These are phyloP conservation scores for Darevskia nairensis DNA, from an alignment of 2,797 vertebrate genomes.

Conservation along the genomic window DNA sequence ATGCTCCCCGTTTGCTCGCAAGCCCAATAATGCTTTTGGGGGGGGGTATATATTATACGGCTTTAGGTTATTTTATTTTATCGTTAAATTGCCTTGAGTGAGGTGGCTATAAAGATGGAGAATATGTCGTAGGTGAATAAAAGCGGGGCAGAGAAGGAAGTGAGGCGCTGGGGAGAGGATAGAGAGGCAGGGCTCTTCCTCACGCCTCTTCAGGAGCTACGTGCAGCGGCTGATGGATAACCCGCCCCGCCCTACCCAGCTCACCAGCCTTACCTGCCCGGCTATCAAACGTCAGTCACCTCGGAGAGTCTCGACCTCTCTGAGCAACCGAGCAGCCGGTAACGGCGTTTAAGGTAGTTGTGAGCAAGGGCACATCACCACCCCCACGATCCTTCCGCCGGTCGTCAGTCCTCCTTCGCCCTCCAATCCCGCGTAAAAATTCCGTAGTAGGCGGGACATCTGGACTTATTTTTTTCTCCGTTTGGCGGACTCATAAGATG, in stretches of 20 bases:
- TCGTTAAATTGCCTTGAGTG: not conserved
- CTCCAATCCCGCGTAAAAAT: not conserved
- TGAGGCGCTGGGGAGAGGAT: accelerated
- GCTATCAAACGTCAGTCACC: not conserved
- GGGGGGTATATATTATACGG: too few species aligned
- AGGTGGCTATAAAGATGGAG: not conserved
- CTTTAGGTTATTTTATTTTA: too few species aligned
- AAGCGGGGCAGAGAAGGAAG: not conserved
- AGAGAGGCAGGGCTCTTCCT: not conserved
- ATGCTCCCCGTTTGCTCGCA: not conserved
- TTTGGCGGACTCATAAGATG: not conserved
- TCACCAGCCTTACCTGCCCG: not conserved
- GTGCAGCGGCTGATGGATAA: not conserved
- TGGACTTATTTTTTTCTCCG: not conserved
- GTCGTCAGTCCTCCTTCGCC: not conserved
- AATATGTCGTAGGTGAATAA: not conserved
- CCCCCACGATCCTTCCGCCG: conserved; percentile 19
- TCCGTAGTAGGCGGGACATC: not conserved
- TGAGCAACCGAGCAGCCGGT: not conserved
- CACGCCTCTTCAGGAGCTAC: not conserved
- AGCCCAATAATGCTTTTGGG: not conserved
- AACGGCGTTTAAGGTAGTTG: not conserved
- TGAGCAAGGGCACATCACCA: not conserved
- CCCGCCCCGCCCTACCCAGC: not conserved
- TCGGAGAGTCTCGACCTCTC: conserved; percentile 36